A percentile compares a stretch with the other conserved stretches of the same genome.
These are phyloP conservation scores for Aulostomus chinensis DNA, from an alignment of 2,797 vertebrate genomes.

Conservation along the genomic window DNA sequence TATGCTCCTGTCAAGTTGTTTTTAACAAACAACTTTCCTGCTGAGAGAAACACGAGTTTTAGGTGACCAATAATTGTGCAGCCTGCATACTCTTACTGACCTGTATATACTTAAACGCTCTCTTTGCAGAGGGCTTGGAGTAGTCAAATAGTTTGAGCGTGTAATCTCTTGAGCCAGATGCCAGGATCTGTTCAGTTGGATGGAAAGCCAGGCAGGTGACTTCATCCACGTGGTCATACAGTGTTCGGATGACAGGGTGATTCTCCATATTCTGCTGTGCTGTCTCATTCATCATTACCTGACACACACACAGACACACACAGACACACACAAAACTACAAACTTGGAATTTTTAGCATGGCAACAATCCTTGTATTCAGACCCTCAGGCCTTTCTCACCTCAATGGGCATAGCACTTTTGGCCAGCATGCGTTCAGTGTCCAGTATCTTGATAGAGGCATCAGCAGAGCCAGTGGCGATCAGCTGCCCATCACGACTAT, in stretches of 20 bases:
- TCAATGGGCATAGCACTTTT: conserved; percentile 98
- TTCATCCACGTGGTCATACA: conserved; percentile 97
- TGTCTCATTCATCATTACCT: conserved; percentile 99
- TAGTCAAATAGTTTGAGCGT: conserved; percentile 98
- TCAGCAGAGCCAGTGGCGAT: conserved; percentile 97
- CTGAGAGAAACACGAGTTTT: too few relatives aligned
- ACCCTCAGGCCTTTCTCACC: conserved; percentile 68
- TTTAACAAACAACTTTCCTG: too few relatives aligned
- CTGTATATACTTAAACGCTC: conserved; percentile 98
- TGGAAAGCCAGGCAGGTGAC: conserved; percentile 97
- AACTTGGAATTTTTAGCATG: background rate
- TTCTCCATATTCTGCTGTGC: conserved; percentile 99
- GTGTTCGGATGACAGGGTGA: conserved; percentile 95
- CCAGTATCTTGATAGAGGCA: conserved; percentile 97
- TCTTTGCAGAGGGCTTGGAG: conserved; percentile 97
- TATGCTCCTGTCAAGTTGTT: too few relatives aligned
- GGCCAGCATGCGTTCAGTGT: conserved; percentile 97
- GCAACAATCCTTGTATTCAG: background rate
- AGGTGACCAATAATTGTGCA: too few relatives aligned
- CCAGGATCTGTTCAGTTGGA: conserved; percentile 95
- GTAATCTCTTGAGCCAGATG: conserved; percentile 96
- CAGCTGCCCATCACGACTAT: conserved; percentile 94
- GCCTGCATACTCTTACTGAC: too few relatives aligned
- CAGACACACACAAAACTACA: background rate
- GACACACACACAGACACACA: background rate